These are phyloP conservation scores for Agriopis leucophaearia DNA, from an alignment of 2,888 invertebrate genomes.

Conservation along the genomic window DNA sequence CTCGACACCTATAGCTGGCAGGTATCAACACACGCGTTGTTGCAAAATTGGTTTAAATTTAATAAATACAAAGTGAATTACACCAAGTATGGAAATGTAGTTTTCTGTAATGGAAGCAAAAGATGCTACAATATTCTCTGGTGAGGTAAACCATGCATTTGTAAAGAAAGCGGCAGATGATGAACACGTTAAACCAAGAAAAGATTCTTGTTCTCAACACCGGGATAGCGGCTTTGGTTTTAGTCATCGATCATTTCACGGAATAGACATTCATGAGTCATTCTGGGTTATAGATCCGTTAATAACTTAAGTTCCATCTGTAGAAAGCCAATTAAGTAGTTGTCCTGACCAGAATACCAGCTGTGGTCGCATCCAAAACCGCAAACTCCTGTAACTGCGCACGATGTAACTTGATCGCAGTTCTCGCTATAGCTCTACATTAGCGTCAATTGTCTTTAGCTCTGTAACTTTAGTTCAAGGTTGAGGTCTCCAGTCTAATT, in stretches of 20 bases:
- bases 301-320: background rate
- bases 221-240: too few species aligned
- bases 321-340: background rate
- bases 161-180: conserved; percentile 12
- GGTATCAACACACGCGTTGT: too few species aligned
- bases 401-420: conserved; percentile 23
- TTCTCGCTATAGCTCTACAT: conserved; percentile 22
- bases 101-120: conserved; percentile 9
- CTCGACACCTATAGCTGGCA: too few species aligned
- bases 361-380: background rate
- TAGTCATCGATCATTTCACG: background rate
- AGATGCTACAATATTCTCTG: background rate
- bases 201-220: too few species aligned
- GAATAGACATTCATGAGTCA: background rate
- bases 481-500: conserved; percentile 22
- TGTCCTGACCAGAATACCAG: background rate
- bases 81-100: background rate
- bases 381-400: conserved; percentile 13
- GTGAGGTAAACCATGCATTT: conserved; percentile 11
- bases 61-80: background rate
- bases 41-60: background rate
- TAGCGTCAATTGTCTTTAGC: conserved; percentile 22
- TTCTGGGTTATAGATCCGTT: background rate
- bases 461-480: conserved; percentile 21
- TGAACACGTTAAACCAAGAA: too few species aligned